Evolutionary conservation across 2,113 vertebrate genomes (phyloP).

Genomic region (Tretioscincus oriximinensis): DNA sequence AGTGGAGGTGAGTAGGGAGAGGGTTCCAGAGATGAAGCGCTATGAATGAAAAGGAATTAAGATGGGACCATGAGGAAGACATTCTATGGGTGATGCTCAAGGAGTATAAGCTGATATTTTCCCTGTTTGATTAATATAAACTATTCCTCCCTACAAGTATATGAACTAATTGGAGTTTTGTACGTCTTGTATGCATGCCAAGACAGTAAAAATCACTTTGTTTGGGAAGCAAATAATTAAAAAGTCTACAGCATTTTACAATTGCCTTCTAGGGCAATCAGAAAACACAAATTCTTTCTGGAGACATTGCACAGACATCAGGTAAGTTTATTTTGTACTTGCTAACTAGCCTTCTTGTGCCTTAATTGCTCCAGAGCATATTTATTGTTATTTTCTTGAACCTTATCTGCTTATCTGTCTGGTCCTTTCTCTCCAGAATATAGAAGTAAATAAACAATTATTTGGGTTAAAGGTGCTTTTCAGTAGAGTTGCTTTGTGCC

Average conservation of each 20-base stretch:
- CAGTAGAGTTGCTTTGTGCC: constrained; percentile 1
- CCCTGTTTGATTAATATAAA: no score
- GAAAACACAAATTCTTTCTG: background rate
- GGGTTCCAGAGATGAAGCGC: no score
- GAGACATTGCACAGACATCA: background rate
- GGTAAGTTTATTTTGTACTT: background rate
- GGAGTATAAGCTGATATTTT: no score
- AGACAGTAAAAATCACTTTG: background rate
- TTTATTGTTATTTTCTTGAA: constrained; percentile 15
- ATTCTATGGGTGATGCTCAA: no score
- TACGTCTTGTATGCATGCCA: no score
- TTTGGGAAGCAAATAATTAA: background rate
- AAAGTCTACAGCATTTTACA: background rate
- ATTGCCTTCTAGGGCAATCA: background rate
- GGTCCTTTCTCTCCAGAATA: constrained; percentile 9
- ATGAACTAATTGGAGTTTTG: no score
- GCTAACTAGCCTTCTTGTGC: background rate
- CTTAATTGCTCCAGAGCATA: constrained; percentile 2
- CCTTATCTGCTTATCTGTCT: constrained; percentile 18
- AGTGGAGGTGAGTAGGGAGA: no score
- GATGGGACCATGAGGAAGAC: no score
- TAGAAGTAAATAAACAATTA: constrained; percentile 26
- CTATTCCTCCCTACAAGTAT: no score
- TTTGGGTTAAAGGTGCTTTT: constrained; percentile 22
- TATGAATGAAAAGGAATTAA: no score